Evolutionary conservation across 2,797 vertebrate genomes (phyloP).

Genomic region (Eutrigla gurnardus): DNA sequence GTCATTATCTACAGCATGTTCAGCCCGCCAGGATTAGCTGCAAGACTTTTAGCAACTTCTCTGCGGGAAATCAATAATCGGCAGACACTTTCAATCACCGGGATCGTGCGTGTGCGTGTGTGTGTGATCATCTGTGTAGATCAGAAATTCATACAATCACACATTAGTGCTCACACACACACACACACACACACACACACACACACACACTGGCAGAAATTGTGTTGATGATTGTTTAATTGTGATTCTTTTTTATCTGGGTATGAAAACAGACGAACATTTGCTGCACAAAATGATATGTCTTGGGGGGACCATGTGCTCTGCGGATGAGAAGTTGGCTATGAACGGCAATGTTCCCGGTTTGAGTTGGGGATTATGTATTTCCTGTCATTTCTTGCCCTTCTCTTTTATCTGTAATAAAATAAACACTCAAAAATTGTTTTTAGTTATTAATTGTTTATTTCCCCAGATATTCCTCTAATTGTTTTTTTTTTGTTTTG

Average conservation of each 20-base stretch:
- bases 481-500: background rate
- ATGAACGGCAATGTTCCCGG: no score
- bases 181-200: background rate
- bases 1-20: slow-evolving; percentile 82
- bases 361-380: background rate
- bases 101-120: slow-evolving; percentile 38
- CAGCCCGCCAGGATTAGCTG: slow-evolving; percentile 79
- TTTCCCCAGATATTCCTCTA: background rate
- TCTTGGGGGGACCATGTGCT: background rate
- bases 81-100: slow-evolving; percentile 79
- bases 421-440: background rate
- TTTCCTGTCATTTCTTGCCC: background rate
- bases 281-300: background rate
- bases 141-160: slow-evolving; percentile 55
- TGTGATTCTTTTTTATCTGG: background rate
- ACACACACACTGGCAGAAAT: background rate
- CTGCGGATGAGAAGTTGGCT: background rate
- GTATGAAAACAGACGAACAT: background rate
- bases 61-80: slow-evolving; percentile 79
- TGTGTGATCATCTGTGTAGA: slow-evolving; percentile 48
- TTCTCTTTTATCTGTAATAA: background rate
- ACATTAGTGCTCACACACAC: slow-evolving; percentile 19
- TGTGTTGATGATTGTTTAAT: slow-evolving; percentile 11
- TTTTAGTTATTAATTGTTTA: background rate
- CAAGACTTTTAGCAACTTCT: slow-evolving; percentile 84